Conservation (phyloP, 2,113 vertebrate genomes). For the Clarias macrocephalus region DNA sequence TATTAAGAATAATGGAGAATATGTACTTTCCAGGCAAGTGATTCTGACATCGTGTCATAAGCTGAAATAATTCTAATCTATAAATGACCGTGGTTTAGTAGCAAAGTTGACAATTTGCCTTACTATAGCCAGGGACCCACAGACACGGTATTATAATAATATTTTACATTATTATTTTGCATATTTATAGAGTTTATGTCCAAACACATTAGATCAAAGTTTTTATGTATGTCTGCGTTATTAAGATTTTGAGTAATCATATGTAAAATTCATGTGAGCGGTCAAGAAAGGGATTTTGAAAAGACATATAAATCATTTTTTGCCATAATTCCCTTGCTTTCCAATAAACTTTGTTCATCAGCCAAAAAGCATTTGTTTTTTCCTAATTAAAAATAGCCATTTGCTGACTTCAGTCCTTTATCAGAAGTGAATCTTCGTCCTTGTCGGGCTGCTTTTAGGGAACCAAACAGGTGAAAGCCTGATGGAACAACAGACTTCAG, state of each 20-base stretch:
- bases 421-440: too few species aligned
- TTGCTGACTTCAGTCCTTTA: too few species aligned
- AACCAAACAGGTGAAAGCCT: too few species aligned
- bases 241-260: neutral
- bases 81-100: neutral
- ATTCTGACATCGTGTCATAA: neutral
- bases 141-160: too few species aligned
- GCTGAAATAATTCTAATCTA: neutral
- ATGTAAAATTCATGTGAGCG: neutral
- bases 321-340: too few species aligned
- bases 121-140: neutral
- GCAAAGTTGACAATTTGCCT: neutral
- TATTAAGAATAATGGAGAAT: slow-evolving; percentile 16
- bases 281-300: neutral
- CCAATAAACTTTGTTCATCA: too few species aligned
- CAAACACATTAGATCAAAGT: neutral
- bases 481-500: too few species aligned
- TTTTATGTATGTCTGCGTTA: neutral
- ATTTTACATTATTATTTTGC: neutral
- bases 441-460: too few species aligned
- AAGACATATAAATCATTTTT: too few species aligned
- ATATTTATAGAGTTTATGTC: neutral
- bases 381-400: too few species aligned
- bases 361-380: too few species aligned
- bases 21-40: neutral